These are phyloP conservation scores for Falco novaeseelandiae DNA, from an alignment of 2,797 vertebrate species.

Conservation along the genomic window DNA sequence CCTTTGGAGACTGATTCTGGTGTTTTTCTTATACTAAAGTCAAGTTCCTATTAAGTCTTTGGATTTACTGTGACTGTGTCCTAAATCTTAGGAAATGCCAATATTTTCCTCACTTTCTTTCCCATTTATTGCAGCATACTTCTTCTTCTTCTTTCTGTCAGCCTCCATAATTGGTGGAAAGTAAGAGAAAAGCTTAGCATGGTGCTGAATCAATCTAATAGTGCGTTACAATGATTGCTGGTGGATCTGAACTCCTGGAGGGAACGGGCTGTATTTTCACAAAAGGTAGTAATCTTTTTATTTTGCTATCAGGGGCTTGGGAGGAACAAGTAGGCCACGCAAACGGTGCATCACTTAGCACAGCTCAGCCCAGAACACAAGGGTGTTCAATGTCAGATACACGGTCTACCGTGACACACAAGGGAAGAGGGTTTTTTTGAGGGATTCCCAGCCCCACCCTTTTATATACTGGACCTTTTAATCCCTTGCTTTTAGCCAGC, in stretches of 20 bases:
- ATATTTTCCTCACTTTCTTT: slow-evolving; percentile 23
- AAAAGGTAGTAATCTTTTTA: background rate
- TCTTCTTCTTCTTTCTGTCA: slow-evolving; percentile 6
- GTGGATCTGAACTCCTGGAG: background rate
- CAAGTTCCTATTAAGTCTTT: slow-evolving; percentile 30
- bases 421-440: background rate
- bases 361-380: background rate
- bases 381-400: background rate
- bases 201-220: slow-evolving; percentile 17
- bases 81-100: slow-evolving; percentile 46
- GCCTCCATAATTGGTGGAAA: slow-evolving; percentile 15
- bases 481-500: background rate
- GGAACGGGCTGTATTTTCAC: background rate
- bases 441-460: background rate
- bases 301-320: background rate
- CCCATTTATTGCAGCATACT: slow-evolving; percentile 4
- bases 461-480: background rate
- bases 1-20: slow-evolving; percentile 19
- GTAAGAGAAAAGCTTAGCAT: slow-evolving; percentile 29
- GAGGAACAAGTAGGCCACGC: background rate
- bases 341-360: background rate
- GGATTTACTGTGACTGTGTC: slow-evolving; percentile 36
- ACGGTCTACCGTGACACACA: background rate
- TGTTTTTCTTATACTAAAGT: slow-evolving; percentile 50
- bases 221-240: background rate